A percentile compares a stretch with the other conserved stretches of the same genome.
Conservation (phyloP, 2,113 vertebrate genomes). For the Arvicanthis niloticus region DNA sequence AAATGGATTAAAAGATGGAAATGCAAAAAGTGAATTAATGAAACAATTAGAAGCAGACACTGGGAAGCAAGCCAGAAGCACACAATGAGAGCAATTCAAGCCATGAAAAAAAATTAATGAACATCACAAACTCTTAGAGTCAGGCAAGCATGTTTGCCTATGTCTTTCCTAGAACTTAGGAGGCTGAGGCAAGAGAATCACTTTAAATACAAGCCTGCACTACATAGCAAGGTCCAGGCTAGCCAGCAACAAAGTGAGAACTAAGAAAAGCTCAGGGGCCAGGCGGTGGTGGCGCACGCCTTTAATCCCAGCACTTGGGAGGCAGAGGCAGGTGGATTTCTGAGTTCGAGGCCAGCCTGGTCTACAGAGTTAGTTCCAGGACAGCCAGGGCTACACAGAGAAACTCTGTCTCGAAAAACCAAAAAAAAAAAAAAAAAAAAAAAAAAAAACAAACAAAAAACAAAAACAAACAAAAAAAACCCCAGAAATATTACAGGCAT, state of each 20-base stretch:
- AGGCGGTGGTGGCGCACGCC: background rate
- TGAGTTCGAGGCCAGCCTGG: background rate
- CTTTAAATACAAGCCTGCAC: background rate
- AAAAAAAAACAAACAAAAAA: background rate
- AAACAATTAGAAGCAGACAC: background rate
- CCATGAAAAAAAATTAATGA: background rate
- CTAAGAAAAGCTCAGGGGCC: no score
- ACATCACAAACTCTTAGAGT: background rate
- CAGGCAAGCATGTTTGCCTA: background rate
- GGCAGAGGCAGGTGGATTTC: background rate
- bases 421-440: background rate
- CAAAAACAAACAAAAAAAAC: background rate
- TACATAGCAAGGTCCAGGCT: background rate
- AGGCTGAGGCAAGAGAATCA: background rate
- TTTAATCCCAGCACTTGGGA: background rate
- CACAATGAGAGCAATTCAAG: background rate
- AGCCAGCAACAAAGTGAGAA: background rate
- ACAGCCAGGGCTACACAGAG: background rate
- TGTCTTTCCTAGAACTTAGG: background rate
- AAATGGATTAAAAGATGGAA: background rate
- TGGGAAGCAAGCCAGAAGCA: slow-evolving; percentile 2
- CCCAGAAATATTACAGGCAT: no score
- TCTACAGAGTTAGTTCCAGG: background rate
- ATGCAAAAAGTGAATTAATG: background rate
- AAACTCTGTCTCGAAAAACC: background rate